A percentile compares a stretch with the other conserved stretches of the same genome.
These are phyloP conservation scores for Fregetta grallaria DNA, from an alignment of 2,113 vertebrate species.

Conservation along the genomic window DNA sequence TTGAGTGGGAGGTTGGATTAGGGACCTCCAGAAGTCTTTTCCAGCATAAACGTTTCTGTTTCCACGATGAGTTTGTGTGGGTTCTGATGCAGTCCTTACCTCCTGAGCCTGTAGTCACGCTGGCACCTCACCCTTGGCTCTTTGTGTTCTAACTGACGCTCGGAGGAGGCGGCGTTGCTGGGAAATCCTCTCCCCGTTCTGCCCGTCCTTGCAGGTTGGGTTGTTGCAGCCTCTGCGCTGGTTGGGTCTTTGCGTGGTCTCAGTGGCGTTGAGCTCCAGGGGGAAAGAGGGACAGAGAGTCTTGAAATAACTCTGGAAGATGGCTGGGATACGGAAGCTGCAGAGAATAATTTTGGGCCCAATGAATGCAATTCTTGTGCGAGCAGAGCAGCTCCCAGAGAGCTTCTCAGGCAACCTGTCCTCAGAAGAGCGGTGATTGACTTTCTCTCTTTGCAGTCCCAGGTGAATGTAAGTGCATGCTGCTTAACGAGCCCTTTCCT, in stretches of 20 bases:
- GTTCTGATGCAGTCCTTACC: background rate
- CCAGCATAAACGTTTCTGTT: background rate
- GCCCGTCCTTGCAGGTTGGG: background rate
- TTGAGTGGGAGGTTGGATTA: background rate
- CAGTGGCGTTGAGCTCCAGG: background rate
- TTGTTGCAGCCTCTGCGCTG: background rate
- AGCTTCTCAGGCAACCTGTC: background rate
- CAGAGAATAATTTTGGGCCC: background rate
- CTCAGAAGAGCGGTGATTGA: background rate
- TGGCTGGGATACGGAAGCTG: background rate
- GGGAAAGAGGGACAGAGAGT: background rate
- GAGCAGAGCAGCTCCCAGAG: background rate
- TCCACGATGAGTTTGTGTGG: fast-evolving
- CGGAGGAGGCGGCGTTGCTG: background rate
- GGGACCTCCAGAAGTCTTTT: background rate
- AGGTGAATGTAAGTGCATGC: background rate
- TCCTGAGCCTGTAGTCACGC: fast-evolving
- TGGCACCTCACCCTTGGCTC: background rate
- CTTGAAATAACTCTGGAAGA: background rate
- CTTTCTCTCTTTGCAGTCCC: background rate
- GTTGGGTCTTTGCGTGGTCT: too few relatives aligned
- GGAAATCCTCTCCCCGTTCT: background rate
- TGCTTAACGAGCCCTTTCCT: background rate
- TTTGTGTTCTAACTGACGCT: fast-evolving
- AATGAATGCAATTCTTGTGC: fast-evolving